Evolutionary conservation across 2,888 invertebrate genomes (phyloP).

Genomic region (Danaus chrysippus): DNA sequence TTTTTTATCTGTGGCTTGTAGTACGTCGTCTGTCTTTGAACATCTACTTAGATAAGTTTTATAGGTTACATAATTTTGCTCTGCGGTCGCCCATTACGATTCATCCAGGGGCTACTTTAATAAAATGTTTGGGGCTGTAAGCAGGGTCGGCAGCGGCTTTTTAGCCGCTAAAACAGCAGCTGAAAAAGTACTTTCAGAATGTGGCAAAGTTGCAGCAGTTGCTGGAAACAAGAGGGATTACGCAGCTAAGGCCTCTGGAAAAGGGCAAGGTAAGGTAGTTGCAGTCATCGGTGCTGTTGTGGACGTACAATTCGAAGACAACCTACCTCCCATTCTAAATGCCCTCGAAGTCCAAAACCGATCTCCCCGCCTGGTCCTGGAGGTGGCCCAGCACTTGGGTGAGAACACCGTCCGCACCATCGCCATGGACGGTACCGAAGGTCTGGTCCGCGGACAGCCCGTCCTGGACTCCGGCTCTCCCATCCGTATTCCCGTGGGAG

Average conservation of each 20-base stretch:
- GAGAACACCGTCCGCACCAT: slow-evolving; percentile 94
- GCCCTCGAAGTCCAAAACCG: slow-evolving; percentile 95
- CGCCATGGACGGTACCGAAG: slow-evolving; percentile 97
- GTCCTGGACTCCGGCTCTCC: slow-evolving; percentile 91
- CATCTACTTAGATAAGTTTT: slow-evolving; percentile 24
- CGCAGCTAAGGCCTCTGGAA: slow-evolving; percentile 49
- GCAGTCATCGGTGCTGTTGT: slow-evolving; percentile 99
- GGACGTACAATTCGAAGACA: slow-evolving; percentile 97
- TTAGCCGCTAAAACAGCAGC: slow-evolving; percentile 78
- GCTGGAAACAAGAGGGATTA: slow-evolving; percentile 61
- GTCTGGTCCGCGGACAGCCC: slow-evolving; percentile 90
- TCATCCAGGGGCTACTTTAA: slow-evolving; percentile 48
- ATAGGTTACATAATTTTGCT: slow-evolving; percentile 64
- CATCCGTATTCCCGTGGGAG: slow-evolving; percentile 96
- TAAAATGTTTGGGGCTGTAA: slow-evolving; percentile 81
- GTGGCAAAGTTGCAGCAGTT: slow-evolving; percentile 74
- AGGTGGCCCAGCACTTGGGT: slow-evolving; percentile 96
- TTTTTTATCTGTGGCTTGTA: slow-evolving; percentile 15
- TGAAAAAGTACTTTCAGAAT: slow-evolving; percentile 80
- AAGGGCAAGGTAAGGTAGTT: slow-evolving; percentile 84
- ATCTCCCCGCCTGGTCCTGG: slow-evolving; percentile 86
- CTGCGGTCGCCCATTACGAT: slow-evolving; percentile 47
- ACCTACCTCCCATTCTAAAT: slow-evolving; percentile 95
- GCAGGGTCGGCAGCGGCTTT: slow-evolving; percentile 80
- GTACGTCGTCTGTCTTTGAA: slow-evolving; percentile 15